A percentile compares a stretch with the other conserved stretches of the same genome.
Evolutionary conservation across 1,140 invertebrate species (phyloP).

Genomic region (Pemphigus obesinymphae): DNA sequence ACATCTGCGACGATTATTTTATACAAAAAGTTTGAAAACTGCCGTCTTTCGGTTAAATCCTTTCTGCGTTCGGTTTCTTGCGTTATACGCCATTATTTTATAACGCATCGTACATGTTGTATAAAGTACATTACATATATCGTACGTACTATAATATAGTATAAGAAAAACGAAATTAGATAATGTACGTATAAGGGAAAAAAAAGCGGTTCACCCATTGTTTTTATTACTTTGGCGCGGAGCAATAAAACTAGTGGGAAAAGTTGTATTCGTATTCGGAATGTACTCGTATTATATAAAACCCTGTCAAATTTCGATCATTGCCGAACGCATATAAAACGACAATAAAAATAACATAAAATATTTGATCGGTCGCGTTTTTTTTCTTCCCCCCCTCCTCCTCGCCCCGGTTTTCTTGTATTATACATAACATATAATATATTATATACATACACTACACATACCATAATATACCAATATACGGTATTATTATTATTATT

Average conservation of each 20-base stretch:
- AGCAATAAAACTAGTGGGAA: slow-evolving; percentile 24
- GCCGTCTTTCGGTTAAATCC: too few species aligned
- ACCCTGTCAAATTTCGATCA: slow-evolving; percentile 39
- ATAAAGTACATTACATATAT: too few species aligned
- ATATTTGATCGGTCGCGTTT: neutral
- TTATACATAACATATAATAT: neutral
- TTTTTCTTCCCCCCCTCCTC: neutral
- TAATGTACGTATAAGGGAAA: neutral
- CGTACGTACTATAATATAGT: too few species aligned
- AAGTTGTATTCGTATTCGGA: slow-evolving; percentile 16
- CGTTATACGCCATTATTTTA: too few species aligned
- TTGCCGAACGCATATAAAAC: slow-evolving; percentile 31
- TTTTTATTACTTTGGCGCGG: slow-evolving; percentile 21
- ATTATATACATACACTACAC: neutral
- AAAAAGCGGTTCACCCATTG: slow-evolving; percentile 15
- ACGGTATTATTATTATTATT: neutral
- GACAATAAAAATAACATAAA: slow-evolving; percentile 36
- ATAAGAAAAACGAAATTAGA: neutral
- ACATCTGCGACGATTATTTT: too few species aligned
- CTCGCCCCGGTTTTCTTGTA: too few species aligned
- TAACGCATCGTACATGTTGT: too few species aligned
- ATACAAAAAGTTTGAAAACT: too few species aligned
- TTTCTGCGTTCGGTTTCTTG: too few species aligned
- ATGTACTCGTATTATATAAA: neutral
- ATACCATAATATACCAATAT: too few species aligned